Evolutionary conservation across 2,888 invertebrate species (phyloP), one percentile per base, ranked within the genome.

Genomic region (Noctua janthe): DNA sequence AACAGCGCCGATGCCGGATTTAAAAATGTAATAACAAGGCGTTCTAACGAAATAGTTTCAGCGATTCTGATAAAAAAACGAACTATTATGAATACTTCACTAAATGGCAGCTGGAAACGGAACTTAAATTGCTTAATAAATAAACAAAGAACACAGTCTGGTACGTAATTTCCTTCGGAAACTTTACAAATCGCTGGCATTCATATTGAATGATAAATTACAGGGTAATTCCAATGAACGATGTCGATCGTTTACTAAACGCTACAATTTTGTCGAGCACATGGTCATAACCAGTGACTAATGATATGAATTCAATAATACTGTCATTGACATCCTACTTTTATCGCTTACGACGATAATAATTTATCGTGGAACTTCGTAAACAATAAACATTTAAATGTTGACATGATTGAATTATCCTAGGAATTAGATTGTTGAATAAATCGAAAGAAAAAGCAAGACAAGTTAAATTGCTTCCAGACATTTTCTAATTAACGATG

Each of bases 161-260:
- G 29, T 64, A 29, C 29, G 49, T 67, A 51, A 85, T 79, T 83
- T 86, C 71, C 71, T 79, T 79, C 47, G 54, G 43, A 64, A 83
- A 49, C 49, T 78, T 67, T 75, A 76, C 75, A 84, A 86, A 83
- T 87, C 39, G 43, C 54, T 39, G 47, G n/a, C 56, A 54, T 87
- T 82, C 20, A 49, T 81, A 84, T 29, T 69, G 73, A 76, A 74
- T 82, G 71, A 82, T 82, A 80, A 82, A 86, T 86, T 71, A 81
- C 75, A 17, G 72, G 66, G 70, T 75, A 73, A 72, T 87, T 87
- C 78, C 73, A 78, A 35, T 76, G 74, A 83, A 62, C 49, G 83
- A 79, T 74, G 59, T 29, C 67, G 70, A 64, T 80, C 77, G 64
- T 84, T 84, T 67, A 73, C 73, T 76, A 87, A 78, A 80, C 70